Conservation (phyloP, 2,113 vertebrate genomes). For the Rhinogobius similis region DNA sequence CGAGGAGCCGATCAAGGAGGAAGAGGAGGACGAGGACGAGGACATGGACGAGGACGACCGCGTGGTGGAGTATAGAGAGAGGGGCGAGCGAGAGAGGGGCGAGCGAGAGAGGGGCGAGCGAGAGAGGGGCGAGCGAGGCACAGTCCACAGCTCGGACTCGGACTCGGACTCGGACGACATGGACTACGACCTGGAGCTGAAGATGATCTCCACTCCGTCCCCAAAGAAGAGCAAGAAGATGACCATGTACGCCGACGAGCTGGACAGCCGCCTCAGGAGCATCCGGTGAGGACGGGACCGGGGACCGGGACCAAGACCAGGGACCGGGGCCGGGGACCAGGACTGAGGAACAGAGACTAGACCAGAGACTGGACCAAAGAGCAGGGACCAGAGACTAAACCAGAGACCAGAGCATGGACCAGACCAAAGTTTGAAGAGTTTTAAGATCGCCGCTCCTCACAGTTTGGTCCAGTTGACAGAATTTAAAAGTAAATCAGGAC, state of each 20-base stretch:
- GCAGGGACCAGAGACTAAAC: too few relatives aligned
- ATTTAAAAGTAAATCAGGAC: too few relatives aligned
- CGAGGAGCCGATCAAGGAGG: slow-evolving; percentile 90
- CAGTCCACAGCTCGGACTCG: slow-evolving; percentile 57
- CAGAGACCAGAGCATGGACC: too few relatives aligned
- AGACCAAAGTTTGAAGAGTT: too few relatives aligned
- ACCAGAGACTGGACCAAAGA: too few relatives aligned
- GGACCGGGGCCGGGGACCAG: too few relatives aligned
- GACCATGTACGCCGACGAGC: slow-evolving; percentile 99
- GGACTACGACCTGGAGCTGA: slow-evolving; percentile 98
- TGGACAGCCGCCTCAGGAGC: slow-evolving; percentile 89
- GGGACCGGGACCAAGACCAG: too few relatives aligned
- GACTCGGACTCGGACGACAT: slow-evolving; percentile 95
- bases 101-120: slow-evolving; percentile 39
- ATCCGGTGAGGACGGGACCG: slow-evolving; percentile 80
- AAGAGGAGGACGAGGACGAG: slow-evolving; percentile 84
- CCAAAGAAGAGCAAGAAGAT: slow-evolving; percentile 99
- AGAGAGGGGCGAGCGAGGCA: slow-evolving; percentile 33
- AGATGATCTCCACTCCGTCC: slow-evolving; percentile 98
- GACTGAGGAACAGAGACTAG: too few relatives aligned
- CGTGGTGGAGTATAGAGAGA: slow-evolving; percentile 90
- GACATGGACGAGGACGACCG: slow-evolving; percentile 95
- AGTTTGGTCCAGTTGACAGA: too few relatives aligned
- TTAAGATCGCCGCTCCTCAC: too few relatives aligned
- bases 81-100: slow-evolving; percentile 49